Conservation (phyloP, 2,888 invertebrate species). For the Clepsis dumicolana region DNA sequence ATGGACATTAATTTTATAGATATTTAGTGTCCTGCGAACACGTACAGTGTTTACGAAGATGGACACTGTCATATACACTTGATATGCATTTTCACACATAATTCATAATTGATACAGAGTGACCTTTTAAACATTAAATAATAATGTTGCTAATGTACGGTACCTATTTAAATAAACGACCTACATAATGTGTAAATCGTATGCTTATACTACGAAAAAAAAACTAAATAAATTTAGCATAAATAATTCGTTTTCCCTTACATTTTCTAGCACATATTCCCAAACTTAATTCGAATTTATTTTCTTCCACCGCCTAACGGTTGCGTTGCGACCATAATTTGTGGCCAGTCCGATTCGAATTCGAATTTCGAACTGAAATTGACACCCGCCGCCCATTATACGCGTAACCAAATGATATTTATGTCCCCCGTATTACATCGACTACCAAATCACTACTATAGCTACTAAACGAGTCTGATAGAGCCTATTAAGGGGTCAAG, state of each 20-base stretch:
- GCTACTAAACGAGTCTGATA: slow-evolving; percentile 33
- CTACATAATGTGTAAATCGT: too few species aligned
- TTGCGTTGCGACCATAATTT: slow-evolving; percentile 15
- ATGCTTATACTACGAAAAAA: too few species aligned
- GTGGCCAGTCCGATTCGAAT: slow-evolving; percentile 12
- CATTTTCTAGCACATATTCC: not conserved
- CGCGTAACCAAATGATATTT: slow-evolving; percentile 26
- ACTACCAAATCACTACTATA: slow-evolving; percentile 32
- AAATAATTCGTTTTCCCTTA: not conserved
- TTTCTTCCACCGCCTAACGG: not conserved
- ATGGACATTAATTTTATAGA: slow-evolving; percentile 17
- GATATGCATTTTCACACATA: too few species aligned
- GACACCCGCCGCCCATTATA: slow-evolving; percentile 27
- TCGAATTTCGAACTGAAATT: slow-evolving; percentile 23
- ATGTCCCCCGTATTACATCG: slow-evolving; percentile 19
- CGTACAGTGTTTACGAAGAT: not conserved
- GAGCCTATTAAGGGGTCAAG: slow-evolving; percentile 13
- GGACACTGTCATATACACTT: too few species aligned
- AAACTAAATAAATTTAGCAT: not conserved
- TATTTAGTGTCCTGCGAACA: not conserved
- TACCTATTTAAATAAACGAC: too few species aligned
- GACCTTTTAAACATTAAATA: too few species aligned
- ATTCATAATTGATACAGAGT: too few species aligned
- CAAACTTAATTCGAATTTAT: slow-evolving; percentile 1
- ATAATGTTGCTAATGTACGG: too few species aligned